Conservation (phyloP, 2,797 vertebrate genomes). For the Capromys pilorides region DNA sequence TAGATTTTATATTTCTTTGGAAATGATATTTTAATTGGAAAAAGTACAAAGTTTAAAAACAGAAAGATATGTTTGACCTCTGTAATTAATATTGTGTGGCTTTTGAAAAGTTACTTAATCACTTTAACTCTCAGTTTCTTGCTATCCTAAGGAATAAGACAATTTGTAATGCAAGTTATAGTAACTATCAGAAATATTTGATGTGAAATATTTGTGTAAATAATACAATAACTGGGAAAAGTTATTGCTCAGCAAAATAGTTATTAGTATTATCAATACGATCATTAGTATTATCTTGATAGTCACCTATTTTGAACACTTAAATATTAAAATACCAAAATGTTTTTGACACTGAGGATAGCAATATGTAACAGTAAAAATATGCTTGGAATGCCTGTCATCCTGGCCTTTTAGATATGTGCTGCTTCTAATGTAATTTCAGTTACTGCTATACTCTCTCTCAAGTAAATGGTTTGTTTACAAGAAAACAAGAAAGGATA, state of each 20-base stretch:
- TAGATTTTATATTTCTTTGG: background rate
- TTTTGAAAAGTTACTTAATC: background rate
- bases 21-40: constrained; percentile 20
- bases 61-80: background rate
- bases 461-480: too few species aligned
- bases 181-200: constrained; percentile 19
- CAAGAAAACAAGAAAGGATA: too few species aligned
- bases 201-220: background rate
- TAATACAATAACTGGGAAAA: background rate
- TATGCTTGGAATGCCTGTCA: too few species aligned
- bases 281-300: background rate
- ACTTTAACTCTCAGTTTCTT: background rate
- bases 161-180: background rate
- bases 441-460: too few species aligned
- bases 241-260: background rate
- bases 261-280: background rate
- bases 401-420: too few species aligned
- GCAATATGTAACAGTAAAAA: too few species aligned
- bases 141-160: background rate
- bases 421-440: too few species aligned
- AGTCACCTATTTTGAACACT: background rate
- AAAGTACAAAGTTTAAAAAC: background rate
- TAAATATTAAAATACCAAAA: background rate
- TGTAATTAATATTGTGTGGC: background rate
- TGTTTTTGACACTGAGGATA: too few species aligned